Conservation (phyloP, 2,113 vertebrate species). For the Xenopus laevis region DNA sequence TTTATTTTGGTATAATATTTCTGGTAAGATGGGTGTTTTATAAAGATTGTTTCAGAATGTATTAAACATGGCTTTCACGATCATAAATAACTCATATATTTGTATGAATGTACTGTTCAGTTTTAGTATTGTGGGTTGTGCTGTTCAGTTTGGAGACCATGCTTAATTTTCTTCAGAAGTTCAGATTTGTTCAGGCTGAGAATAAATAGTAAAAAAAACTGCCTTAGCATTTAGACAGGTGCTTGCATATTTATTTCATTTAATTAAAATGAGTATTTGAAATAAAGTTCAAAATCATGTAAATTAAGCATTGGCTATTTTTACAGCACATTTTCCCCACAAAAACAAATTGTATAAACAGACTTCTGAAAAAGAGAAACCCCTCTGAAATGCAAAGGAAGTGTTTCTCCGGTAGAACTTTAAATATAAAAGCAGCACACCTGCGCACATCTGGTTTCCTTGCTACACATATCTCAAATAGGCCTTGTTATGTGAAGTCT, state of each 20-base stretch:
- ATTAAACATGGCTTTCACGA: no score
- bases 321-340: constrained; percentile 45
- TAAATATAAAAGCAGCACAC: constrained; percentile 56
- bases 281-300: constrained; percentile 50
- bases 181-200: constrained; percentile 8
- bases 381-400: constrained; percentile 51
- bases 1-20: no score
- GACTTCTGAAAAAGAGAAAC: constrained; percentile 51
- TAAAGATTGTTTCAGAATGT: no score
- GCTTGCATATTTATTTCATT: constrained; percentile 43
- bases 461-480: constrained; percentile 54
- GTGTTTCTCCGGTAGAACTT: constrained; percentile 47
- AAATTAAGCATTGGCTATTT: constrained; percentile 49
- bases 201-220: constrained; percentile 18
- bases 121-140: not conserved
- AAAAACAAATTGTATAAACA: constrained; percentile 55
- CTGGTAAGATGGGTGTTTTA: no score
- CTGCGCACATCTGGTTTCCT: constrained; percentile 64
- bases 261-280: constrained; percentile 35
- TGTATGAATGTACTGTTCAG: not conserved
- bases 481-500: constrained; percentile 63
- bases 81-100: no score
- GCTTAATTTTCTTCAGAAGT: constrained; percentile 1
- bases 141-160: not conserved
- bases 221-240: constrained; percentile 36